Base-by-base conservation (phyloP, 1,140 invertebrate genomes). In the Globodera ellingtonae region DNA sequence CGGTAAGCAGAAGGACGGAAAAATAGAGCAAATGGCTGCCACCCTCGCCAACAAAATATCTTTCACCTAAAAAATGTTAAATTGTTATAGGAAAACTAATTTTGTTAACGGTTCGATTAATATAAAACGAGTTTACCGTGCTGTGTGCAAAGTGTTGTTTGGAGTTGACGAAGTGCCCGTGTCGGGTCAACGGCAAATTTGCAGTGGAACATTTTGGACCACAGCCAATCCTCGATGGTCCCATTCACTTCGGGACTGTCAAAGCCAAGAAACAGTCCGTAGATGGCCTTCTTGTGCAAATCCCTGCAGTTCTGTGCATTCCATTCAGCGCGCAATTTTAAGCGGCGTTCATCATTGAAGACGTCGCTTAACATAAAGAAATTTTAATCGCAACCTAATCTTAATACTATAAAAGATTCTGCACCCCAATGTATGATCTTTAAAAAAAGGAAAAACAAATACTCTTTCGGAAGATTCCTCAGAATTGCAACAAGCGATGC, bases 181-280 rank as follows among this genome's bases (percentile, higher is more conserved):
- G 59, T 9, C 78, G 77, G 80, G 86, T 79, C 15, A 24, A 21
- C 24, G 35, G 75, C 52, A 65, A 86, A 70, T 72, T 85, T 81
- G 48, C 85, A 82, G 15, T 65, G 72, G 24, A 84, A 69, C 44
- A 88, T 72, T 46, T 84, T 80, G 44, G 86, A 80, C 87, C 87
- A 88, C 13, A 89, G 78, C 87, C 87, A 88, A 72, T 86, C 85
- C 65, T 87, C 86, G 75, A 87, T 82, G 18, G 75, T 87, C 46
- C 82, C 80, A 24, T 87, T 87, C 3, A 88, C 78, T 44, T 81
- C 83, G 6, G 85, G 79, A 59, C 82, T 81, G 35, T 85, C 85
- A 59, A 82, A 73, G 18, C 83, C 86, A 8, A 87, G 79, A 4
- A 87, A 71, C 13, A 89, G 50, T 15, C 80, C 87, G 72, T 87